Base-by-base conservation (phyloP, 2,888 invertebrate genomes). In the Agrochola litura region DNA sequence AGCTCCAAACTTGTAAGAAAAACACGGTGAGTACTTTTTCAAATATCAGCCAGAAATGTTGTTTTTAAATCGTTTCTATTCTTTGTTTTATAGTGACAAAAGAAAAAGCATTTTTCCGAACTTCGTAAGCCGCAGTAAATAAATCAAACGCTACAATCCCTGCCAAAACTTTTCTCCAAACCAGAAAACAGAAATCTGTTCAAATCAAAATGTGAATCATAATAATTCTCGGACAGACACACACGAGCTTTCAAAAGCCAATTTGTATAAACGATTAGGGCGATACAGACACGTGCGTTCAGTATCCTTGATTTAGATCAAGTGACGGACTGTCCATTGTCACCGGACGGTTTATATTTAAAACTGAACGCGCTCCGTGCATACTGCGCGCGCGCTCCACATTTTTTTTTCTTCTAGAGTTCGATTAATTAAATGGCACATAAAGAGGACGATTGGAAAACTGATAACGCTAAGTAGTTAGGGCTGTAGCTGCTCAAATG, bases 241-340 rank as follows among this genome's bases (percentile, higher is more conserved):
- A 77, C 82, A 58, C 56, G 6, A 41, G 77, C 77, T 76, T 85
- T 75, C 63, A 81, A 70, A 84, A 84, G 66, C 64, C 81, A 83
- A 83, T 85, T 82, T 77, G 76, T 77, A 77, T 72, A 76, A 84
- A 77, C 77, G 79, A 85, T 81, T 77, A 83, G 76, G 65, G 71
- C 61, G n/a, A 77, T 58, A 82, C 83, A 89, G 76, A 85, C 88
- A 88, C 88, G 86, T 86, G 87, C 88, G 86, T 82, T 87, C 88
- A 84, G 88, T 86, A 92, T 94, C 92, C 93, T 93, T 93, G 92
- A 92, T 92, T 93, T 93, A 93, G 93, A 92, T 82, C 92, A 82
- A 85, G 89, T 93, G 93, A 93, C 93, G 92, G 90, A 93, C 92
- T 92, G 91, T 90, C 95, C 93, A 96, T 95, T 95, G 95, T 96